phyloP scores from a whole-genome alignment of 2,797 vertebrate species.

The Phataginus tricuspis region DNA sequence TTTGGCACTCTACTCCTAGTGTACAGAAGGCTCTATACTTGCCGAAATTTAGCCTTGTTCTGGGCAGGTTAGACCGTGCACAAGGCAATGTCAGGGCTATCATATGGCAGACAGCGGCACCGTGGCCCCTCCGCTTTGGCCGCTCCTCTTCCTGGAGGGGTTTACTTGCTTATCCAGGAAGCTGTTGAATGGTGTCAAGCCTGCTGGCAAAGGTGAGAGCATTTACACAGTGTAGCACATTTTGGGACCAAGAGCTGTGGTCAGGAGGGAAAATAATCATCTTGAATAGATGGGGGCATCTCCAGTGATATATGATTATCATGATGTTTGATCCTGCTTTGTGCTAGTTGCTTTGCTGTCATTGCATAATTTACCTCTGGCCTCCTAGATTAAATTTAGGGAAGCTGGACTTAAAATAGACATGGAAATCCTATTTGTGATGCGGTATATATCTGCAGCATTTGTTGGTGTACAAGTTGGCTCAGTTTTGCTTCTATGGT shows the following conservation, averaged over 20 bases:
- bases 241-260: slow-evolving; percentile 43
- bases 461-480: background rate
- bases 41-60: background rate
- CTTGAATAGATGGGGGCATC: background rate
- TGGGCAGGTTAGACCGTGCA: background rate
- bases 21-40: background rate
- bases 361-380: background rate
- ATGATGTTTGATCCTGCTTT: background rate
- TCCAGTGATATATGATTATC: background rate
- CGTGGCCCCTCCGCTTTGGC: background rate
- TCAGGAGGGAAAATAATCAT: slow-evolving; percentile 50
- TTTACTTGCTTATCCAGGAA: slow-evolving; percentile 38
- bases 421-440: background rate
- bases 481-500: background rate
- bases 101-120: background rate
- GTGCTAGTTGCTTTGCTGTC: background rate
- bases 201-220: slow-evolving; percentile 14
- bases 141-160: background rate
- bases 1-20: background rate
- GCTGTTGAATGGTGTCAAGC: background rate
- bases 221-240: slow-evolving; percentile 1
- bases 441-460: background rate
- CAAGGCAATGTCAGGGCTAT: background rate
- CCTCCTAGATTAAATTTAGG: background rate
- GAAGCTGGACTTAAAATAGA: background rate